phyloP scores from a whole-genome alignment of 2,113 vertebrate species.

The Arothron firmamentum region DNA sequence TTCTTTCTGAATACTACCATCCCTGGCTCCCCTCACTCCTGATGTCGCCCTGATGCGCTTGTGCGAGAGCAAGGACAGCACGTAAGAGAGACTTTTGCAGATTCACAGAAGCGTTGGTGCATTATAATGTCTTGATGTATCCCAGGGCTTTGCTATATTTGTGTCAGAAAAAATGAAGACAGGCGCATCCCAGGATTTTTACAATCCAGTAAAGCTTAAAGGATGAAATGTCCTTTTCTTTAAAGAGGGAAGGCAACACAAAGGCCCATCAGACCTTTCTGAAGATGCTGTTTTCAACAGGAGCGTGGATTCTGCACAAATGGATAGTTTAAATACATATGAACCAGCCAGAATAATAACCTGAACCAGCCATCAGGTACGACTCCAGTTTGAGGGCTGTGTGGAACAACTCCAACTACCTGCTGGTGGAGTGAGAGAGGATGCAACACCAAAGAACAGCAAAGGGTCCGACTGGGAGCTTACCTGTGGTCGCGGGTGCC shows the following conservation, averaged over 20 bases:
- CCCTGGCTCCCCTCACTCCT: background rate
- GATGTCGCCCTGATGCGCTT: constrained; percentile 5
- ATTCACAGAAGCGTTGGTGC: constrained; percentile 36
- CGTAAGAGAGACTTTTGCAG: constrained; percentile 13
- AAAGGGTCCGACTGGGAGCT: constrained; percentile 7
- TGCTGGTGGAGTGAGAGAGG: constrained; percentile 4
- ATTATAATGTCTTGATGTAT: constrained; percentile 32
- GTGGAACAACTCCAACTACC: background rate
- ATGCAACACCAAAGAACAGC: no score
- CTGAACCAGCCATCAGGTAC: no score
- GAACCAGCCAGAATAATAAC: background rate
- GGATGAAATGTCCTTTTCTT: background rate
- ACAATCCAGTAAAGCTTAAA: background rate
- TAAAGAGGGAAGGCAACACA: background rate
- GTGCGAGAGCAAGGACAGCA: constrained; percentile 19
- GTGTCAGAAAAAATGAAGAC: constrained; percentile 22
- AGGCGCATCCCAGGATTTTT: background rate
- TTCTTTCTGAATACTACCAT: constrained; percentile 9
- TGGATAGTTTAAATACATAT: background rate
- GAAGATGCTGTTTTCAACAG: no score
- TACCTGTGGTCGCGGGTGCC: constrained; percentile 95
- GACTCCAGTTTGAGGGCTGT: no score
- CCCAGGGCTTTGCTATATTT: constrained; percentile 32
- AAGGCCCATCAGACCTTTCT: background rate
- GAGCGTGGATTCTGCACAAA: background rate